A percentile compares a stretch with the other conserved stretches of the same genome.
These are phyloP conservation scores for Pteropus alecto DNA, from an alignment of 2,113 vertebrate genomes.

Conservation along the genomic window DNA sequence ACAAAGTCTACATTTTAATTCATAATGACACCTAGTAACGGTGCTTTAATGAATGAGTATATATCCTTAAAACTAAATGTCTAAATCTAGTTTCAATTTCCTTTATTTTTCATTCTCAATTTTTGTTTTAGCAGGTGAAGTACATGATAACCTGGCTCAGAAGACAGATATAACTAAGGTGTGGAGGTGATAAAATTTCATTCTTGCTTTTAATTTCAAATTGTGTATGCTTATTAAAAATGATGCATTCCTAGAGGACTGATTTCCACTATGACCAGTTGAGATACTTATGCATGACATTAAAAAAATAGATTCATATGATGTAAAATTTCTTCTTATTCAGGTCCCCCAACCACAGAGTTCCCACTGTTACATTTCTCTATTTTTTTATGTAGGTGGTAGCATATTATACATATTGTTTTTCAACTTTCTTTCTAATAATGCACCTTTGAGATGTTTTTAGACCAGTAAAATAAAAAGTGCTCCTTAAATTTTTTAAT, in stretches of 20 bases:
- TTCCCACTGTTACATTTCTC: background rate
- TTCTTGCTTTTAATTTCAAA: slow-evolving; percentile 42
- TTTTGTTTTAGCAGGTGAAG: slow-evolving; percentile 80
- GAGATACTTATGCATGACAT: background rate
- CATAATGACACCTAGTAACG: background rate
- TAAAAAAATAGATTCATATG: background rate
- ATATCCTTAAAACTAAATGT: background rate
- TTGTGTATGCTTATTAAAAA: background rate
- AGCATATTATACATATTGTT: background rate
- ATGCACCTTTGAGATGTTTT: background rate
- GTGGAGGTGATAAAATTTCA: slow-evolving; percentile 29
- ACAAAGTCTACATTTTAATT: background rate
- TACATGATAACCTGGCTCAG: slow-evolving; percentile 81
- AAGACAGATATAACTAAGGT: slow-evolving; percentile 87
- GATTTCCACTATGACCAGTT: background rate
- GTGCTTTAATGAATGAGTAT: background rate
- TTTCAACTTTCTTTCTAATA: background rate
- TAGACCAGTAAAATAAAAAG: background rate
- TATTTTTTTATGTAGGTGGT: background rate
- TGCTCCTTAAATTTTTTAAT: background rate
- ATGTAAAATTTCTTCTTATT: background rate
- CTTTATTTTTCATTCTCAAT: slow-evolving; percentile 45
- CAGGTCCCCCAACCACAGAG: background rate
- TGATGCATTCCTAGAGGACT: background rate
- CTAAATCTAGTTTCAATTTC: background rate